Base-by-base conservation (phyloP, 1,140 invertebrate genomes). In the Diachasmimorpha longicaudata region DNA sequence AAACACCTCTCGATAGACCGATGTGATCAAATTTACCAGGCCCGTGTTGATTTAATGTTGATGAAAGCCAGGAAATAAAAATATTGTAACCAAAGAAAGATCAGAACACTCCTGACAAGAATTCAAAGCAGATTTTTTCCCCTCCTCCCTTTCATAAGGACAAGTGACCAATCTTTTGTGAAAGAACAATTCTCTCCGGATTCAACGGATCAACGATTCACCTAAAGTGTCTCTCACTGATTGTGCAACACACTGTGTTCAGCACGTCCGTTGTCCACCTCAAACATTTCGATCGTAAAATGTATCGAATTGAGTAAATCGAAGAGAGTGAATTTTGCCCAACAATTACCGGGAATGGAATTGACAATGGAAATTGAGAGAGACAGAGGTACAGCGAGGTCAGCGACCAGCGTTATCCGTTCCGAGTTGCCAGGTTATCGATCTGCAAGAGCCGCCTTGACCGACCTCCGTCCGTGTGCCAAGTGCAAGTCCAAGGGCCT, bases 401-500 rank as follows among this genome's bases (percentile, higher is more conserved):
- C 78, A 79, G 78, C 75, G 78, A 79, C 78, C 78, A 79, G 82
- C 83, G 81, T 82, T 87, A 84, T 85, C 77, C 83, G 80, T 84
- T 84, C 80, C 77, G 81, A 81, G 83, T 85, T 86, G 86, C 79
- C 85, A 75, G 80, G 82, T 82, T 88, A 89, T 88, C 87, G 87
- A 88, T 88, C 86, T 84, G 77, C 80, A 83, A n/a, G 70, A 68
- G 78, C 81, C 85, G 86, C 86, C 87, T 88, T 89, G 87, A 89
- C 86, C 86, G 87, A 88, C 86, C 85, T 84, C 85, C 79, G 81
- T 68, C 44, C 78, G 78, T 79, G 78, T 79, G 78, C 83, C 87
- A 88, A 88, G 86, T 88, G 86, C 87, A 88, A 88, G 87, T 87
- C 85, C 86, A 87, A 84, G 85, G 84, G 83, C 82, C 82, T 84